A percentile compares a stretch with the other conserved stretches of the same genome.
phyloP scores from a whole-genome alignment of 2,888 invertebrate species.

The Ophion ventricosus region DNA sequence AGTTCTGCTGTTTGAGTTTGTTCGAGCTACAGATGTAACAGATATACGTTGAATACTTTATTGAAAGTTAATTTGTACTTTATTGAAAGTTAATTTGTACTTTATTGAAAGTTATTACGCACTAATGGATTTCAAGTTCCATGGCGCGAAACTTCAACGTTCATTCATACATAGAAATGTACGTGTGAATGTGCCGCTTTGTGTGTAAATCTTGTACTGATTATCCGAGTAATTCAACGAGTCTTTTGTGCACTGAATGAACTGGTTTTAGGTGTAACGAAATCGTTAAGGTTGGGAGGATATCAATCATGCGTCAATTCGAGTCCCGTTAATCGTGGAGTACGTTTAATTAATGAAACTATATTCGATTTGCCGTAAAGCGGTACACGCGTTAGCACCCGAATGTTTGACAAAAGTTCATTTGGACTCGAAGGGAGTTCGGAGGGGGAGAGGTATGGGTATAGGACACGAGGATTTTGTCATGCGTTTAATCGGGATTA shows the following conservation, averaged over 20 bases:
- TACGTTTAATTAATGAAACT: conserved; percentile 13
- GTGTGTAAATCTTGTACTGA: conserved; percentile 20
- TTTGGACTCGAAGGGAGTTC: conserved; percentile 11
- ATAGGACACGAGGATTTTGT: conserved; percentile 39
- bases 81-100: neutral
- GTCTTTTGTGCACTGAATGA: neutral
- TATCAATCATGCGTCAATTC: conserved; percentile 42
- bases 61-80: too few species aligned
- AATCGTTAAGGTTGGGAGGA: neutral
- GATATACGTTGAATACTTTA: too few species aligned
- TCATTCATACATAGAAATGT: neutral
- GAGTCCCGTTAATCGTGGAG: conserved; percentile 17
- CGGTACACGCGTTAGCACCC: conserved; percentile 8
- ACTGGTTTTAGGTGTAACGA: conserved; percentile 5
- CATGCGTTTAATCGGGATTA: conserved; percentile 51
- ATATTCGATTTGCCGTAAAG: conserved; percentile 16
- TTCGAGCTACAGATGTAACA: too few species aligned
- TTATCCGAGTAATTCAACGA: conserved; percentile 5
- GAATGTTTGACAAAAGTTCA: conserved; percentile 43
- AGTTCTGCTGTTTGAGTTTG: too few species aligned
- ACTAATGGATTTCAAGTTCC: conserved; percentile 55
- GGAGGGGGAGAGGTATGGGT: too few species aligned
- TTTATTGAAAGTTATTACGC: conserved; percentile 52
- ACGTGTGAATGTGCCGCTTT: neutral
- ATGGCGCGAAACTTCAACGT: conserved; percentile 44